Percentiles rank a stretch among this genome's conserved stretches.
Evolutionary conservation across 1,140 invertebrate species (phyloP).

Genomic region (Pectinophora gossypiella): DNA sequence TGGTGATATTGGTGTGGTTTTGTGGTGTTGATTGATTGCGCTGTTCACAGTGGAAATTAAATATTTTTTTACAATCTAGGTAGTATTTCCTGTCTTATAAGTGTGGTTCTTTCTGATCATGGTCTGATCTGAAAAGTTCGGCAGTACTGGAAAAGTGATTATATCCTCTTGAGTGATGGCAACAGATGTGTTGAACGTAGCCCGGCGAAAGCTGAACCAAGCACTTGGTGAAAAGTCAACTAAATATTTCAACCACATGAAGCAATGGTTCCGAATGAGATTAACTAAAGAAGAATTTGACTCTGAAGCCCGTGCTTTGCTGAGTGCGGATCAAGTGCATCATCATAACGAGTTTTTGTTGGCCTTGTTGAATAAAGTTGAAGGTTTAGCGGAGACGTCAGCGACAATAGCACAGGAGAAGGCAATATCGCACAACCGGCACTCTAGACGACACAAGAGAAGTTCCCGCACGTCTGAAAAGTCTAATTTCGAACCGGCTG

Average conservation of each 20-base stretch:
- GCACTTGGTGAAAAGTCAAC: slow-evolving; percentile 80
- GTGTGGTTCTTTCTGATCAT: too few relatives aligned
- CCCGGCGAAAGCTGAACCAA: slow-evolving; percentile 78
- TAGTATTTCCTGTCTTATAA: too few relatives aligned
- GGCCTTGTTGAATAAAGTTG: slow-evolving; percentile 85
- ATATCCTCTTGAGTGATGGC: too few relatives aligned
- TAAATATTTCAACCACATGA: slow-evolving; percentile 82
- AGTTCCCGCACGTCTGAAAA: slow-evolving; percentile 79
- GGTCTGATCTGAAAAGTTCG: too few relatives aligned
- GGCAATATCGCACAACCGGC: slow-evolving; percentile 70
- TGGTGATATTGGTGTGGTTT: too few relatives aligned
- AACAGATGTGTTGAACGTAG: slow-evolving; percentile 57
- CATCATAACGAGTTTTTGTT: slow-evolving; percentile 90
- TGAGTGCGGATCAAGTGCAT: slow-evolving; percentile 82
- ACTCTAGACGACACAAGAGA: slow-evolving; percentile 76
- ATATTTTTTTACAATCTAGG: too few relatives aligned
- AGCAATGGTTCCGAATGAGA: slow-evolving; percentile 84
- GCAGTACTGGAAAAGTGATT: too few relatives aligned
- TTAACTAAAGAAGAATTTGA: slow-evolving; percentile 90
- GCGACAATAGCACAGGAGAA: slow-evolving; percentile 74
- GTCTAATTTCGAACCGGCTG: slow-evolving; percentile 79
- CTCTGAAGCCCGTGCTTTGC: slow-evolving; percentile 81
- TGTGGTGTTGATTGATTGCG: too few relatives aligned
- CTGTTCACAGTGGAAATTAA: too few relatives aligned
- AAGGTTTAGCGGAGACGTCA: slow-evolving; percentile 77